Evolutionary conservation across 2,113 vertebrate genomes (phyloP), one percentile per base, ranked within the genome.

Genomic region (Phodopus roborovskii): DNA sequence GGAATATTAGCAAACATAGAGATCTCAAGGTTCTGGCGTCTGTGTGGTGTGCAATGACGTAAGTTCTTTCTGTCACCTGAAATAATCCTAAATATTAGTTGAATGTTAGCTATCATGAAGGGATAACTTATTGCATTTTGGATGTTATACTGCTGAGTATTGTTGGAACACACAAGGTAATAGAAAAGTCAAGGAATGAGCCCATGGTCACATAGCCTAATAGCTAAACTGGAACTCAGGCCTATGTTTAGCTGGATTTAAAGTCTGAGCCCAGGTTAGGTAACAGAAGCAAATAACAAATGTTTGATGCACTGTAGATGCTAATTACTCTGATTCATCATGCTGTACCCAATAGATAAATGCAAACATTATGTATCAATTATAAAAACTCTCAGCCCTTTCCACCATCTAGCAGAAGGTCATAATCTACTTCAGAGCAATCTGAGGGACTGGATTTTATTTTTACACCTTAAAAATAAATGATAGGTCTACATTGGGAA

Each of bases 181-280:
- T 33, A 92, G 82, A 94, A 86, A 95, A 83, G 19, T 86, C 75
- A 91, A 94, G 45, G 70, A 85, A 86, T 64, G 71, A 93, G 45
- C 20, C 39, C 39, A 93, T 94, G 48, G 66, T 86, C 17, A 94
- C 58, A 83, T 20, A 91, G 36, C 10, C 50, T 85, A 95, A 83
- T 39, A 81, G 7, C 42, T 83, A 56, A 92, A 19, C 48, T 73
- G 70, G 60, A 58, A 88, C 78, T 64, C 62, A 87, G 56, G 82
- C 8, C 39, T 81, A 64, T 36, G 10, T 90, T 45, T 84, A 20
- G 2, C 50, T 66, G 12, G 26, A 45, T 94, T 96, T 89, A 89
- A 86, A 93, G 19, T 90, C 42, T 83, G 42, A 19, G 22, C 26
- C 42, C 26, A 89, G 53, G n/a, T 88, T 81, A 78, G 42, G 39